These are phyloP conservation scores for Catocala fraxini DNA, from an alignment of 2,888 invertebrate species.

Conservation along the genomic window DNA sequence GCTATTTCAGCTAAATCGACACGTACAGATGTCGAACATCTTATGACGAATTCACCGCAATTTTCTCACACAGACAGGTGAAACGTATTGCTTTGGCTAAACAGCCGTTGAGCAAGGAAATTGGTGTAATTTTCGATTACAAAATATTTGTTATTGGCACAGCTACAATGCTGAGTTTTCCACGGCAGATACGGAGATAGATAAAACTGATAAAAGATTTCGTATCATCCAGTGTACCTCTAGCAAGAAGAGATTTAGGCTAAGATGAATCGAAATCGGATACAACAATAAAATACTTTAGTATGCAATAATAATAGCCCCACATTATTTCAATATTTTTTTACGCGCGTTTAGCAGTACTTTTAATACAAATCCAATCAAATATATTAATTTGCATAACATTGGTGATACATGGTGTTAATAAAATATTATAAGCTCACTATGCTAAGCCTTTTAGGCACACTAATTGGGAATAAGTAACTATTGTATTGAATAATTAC, in stretches of 20 bases:
- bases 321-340: no score
- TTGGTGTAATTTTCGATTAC: constrained; percentile 27
- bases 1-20: constrained; percentile 8
- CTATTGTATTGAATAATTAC: no score
- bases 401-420: no score
- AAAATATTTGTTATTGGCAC: constrained; percentile 53
- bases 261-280: not conserved
- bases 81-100: constrained; percentile 1
- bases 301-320: no score
- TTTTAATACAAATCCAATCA: no score
- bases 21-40: not conserved
- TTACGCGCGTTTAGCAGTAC: no score
- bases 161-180: constrained; percentile 41
- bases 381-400: no score
- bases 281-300: no score
- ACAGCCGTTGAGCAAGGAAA: constrained; percentile 16
- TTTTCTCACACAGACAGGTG: constrained; percentile 10
- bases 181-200: constrained; percentile 30
- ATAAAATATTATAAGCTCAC: no score
- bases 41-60: constrained; percentile 11
- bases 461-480: no score
- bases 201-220: constrained; percentile 44
- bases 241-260: constrained; percentile 19
- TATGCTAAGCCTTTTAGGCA: no score
- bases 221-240: constrained; percentile 31